Evolutionary conservation across 2,797 vertebrate genomes (phyloP).

Genomic region (Lepus townsendii): DNA sequence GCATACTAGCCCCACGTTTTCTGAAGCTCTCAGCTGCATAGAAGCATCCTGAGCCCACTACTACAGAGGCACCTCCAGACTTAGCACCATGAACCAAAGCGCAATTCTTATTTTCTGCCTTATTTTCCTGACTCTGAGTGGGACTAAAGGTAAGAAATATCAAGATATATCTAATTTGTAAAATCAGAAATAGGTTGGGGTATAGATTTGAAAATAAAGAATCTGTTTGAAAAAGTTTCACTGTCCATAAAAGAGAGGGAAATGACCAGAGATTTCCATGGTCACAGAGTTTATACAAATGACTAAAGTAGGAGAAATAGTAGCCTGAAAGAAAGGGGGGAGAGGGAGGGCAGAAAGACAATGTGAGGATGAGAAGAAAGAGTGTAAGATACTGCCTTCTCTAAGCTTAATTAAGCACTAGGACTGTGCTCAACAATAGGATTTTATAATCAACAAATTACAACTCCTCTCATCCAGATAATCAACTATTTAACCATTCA

Average conservation of each 20-base stretch:
- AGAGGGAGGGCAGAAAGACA: background rate
- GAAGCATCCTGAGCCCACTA: background rate
- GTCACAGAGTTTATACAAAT: background rate
- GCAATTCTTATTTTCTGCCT: constrained; percentile 61
- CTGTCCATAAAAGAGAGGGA: background rate
- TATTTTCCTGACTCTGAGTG: constrained; percentile 66
- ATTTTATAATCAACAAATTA: background rate
- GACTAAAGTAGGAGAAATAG: constrained; percentile 29
- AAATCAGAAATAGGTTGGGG: background rate
- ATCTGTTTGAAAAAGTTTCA: background rate
- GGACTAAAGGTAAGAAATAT: constrained; percentile 78
- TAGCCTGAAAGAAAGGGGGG: background rate
- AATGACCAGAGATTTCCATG: constrained; percentile 17
- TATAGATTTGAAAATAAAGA: background rate
- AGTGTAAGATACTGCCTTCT: background rate
- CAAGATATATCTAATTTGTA: constrained; percentile 43
- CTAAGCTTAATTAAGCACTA: background rate
- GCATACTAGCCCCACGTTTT: background rate
- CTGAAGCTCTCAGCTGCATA: background rate
- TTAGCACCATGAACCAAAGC: constrained; percentile 72
- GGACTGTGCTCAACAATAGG: background rate
- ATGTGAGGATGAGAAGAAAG: background rate
- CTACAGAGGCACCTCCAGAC: background rate
- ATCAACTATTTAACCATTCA: background rate
- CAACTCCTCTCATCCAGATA: background rate